phyloP scores from a whole-genome alignment of 2,888 invertebrate species.

The Tanypteryx hageni region DNA sequence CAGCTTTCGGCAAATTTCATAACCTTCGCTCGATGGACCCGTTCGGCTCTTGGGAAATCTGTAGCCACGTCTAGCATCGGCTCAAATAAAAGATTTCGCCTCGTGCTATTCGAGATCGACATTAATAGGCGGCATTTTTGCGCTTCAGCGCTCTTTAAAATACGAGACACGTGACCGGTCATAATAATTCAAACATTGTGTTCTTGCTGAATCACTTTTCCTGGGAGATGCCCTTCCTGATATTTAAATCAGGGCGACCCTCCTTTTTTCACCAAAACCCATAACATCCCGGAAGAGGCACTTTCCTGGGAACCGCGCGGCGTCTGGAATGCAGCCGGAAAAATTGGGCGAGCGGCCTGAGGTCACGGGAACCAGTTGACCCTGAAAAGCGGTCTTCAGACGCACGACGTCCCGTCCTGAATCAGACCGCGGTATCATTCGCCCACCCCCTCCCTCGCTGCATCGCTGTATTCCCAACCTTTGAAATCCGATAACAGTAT shows the following conservation, averaged over 20 bases:
- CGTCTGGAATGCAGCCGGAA: constrained; percentile 52
- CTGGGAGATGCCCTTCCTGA: not conserved
- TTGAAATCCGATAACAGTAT: too few relatives aligned
- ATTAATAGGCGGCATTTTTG: not conserved
- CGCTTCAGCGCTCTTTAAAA: not conserved
- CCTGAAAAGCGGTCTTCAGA: not conserved
- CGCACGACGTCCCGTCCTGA: not conserved
- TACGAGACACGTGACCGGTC: not conserved
- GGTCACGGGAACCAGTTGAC: constrained; percentile 22
- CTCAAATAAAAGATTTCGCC: too few relatives aligned
- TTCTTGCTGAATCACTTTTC: not conserved
- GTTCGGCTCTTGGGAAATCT: too few relatives aligned
- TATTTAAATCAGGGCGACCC: not conserved
- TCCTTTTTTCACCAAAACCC: not conserved
- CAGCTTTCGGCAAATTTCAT: too few relatives aligned
- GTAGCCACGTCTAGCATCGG: too few relatives aligned
- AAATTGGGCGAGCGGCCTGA: not conserved
- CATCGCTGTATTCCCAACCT: too few relatives aligned
- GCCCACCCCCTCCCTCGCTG: not conserved
- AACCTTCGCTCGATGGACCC: too few relatives aligned
- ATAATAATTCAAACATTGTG: not conserved
- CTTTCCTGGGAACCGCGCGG: constrained; percentile 7
- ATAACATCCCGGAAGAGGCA: constrained; percentile 24
- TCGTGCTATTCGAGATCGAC: not conserved
- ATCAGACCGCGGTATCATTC: not conserved